A percentile compares a stretch with the other conserved stretches of the same genome.
These are phyloP conservation scores for Papilio polyxenes DNA, from an alignment of 1,140 invertebrate species.

Conservation along the genomic window DNA sequence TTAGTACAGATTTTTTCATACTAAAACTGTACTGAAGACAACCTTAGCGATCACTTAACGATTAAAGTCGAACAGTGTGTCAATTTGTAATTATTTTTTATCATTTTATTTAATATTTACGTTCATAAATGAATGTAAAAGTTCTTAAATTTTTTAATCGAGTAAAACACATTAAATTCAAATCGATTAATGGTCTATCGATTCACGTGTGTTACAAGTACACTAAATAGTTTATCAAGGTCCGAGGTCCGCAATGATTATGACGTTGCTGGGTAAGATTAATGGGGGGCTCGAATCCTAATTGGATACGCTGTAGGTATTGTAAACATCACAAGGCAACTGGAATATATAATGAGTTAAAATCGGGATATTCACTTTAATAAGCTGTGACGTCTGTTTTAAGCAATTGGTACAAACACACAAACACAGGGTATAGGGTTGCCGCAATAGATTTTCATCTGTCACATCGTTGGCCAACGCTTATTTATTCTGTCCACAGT, in stretches of 20 bases:
- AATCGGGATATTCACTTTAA: background rate
- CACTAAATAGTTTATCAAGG: background rate
- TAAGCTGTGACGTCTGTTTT: background rate
- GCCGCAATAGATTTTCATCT: too few relatives aligned
- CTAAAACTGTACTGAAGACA: too few relatives aligned
- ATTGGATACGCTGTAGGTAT: constrained; percentile 1
- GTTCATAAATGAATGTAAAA: too few relatives aligned
- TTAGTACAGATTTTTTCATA: too few relatives aligned
- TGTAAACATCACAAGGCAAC: background rate
- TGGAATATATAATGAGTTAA: constrained; percentile 4
- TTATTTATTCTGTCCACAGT: too few relatives aligned
- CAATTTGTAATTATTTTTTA: too few relatives aligned
- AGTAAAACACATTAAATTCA: background rate
- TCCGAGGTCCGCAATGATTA: background rate
- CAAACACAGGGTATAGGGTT: too few relatives aligned
- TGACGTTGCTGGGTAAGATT: constrained; percentile 20
- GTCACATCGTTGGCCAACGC: too few relatives aligned
- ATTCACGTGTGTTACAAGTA: background rate
- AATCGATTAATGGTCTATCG: background rate
- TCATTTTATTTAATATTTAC: too few relatives aligned
- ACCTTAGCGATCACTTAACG: too few relatives aligned
- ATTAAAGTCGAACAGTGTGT: too few relatives aligned
- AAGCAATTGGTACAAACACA: background rate
- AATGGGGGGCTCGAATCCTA: constrained; percentile 25
- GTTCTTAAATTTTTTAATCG: background rate